Base-by-base conservation (phyloP, 2,113 vertebrate genomes). In the Centropus bengalensis region DNA sequence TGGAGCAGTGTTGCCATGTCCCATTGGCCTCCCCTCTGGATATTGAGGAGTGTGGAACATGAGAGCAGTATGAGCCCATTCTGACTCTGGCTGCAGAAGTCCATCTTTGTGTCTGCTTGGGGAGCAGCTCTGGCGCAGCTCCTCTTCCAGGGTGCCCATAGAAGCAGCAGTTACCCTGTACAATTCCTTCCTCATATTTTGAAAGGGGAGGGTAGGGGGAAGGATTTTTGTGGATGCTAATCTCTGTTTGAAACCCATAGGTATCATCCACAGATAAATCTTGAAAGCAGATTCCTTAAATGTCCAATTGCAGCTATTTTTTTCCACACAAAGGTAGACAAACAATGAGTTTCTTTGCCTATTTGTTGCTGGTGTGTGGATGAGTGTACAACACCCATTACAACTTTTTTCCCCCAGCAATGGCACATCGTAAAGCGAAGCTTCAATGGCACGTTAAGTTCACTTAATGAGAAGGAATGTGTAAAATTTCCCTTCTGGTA, bases 401-500 rank as follows among this genome's bases (percentile, higher is more conserved):
- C 64, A 63, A 52, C 52, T 47, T n/a, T 73, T 86, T 86, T 85
- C 23, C 23, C 36, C 42, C 56, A 81, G 88, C 32, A 52, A 82
- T 0, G 87, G 71, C 81, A 68, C 45, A 20, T 75, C 1, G 0
- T 91, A 88, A 93, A 85, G 63, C 36, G 91, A 77, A 80, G 47
- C 24, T 88, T 83, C 79, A 66, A 47, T 47, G 36, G 38, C 0
- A 1, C 17, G 16, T 91, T 88, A 75, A 52, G 9, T 52, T 93
- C 33, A 47, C 32, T 69, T 76, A 36, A 90, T 92, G 24, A 83
- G 59, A 91, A 81, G 33, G n/a, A 91, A 77, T 7, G n/a, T 66
- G 23, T 83, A 90, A 85, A 52, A 60, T 77, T 88, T 94, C 59
- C 78, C 14, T 81, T 83, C 55, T 36, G 2, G 22, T 42, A 52